These are phyloP conservation scores for Buteo buteo DNA, from an alignment of 2,113 vertebrate species.

Conservation along the genomic window DNA sequence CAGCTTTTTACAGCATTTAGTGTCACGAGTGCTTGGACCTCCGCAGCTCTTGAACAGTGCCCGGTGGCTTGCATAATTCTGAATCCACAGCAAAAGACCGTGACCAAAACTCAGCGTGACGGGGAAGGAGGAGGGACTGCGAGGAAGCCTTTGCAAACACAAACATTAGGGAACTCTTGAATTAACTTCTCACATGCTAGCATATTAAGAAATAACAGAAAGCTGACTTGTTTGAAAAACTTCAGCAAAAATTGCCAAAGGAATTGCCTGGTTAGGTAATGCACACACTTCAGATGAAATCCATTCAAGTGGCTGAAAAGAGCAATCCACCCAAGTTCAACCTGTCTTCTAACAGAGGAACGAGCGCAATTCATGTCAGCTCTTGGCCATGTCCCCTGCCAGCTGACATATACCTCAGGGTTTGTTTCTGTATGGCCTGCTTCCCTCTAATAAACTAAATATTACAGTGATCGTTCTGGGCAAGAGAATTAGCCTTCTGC, in stretches of 20 bases:
- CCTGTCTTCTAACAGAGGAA: not conserved
- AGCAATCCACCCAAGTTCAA: not conserved
- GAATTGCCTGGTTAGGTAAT: not conserved
- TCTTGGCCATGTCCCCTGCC: not conserved
- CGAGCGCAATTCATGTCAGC: fast-evolving
- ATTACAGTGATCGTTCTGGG: not conserved
- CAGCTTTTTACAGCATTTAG: not conserved
- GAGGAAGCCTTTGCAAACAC: not conserved
- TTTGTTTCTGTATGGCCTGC: not conserved
- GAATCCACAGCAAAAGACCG: fast-evolving
- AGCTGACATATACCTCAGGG: not conserved
- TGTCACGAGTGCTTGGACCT: not conserved
- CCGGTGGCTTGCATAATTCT: fast-evolving
- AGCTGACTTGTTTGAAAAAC: not conserved
- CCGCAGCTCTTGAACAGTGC: fast-evolving
- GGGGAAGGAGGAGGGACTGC: not conserved
- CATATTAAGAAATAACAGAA: not conserved
- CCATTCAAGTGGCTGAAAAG: not conserved
- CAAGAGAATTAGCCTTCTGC: not conserved
- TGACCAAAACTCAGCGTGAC: not conserved
- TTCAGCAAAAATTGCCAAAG: not conserved
- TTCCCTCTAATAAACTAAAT: not conserved
- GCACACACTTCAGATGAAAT: not conserved
- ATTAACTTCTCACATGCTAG: not conserved
- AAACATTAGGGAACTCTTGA: not conserved